Conservation (phyloP, 2,888 invertebrate species). For the Torymus auratus region DNA sequence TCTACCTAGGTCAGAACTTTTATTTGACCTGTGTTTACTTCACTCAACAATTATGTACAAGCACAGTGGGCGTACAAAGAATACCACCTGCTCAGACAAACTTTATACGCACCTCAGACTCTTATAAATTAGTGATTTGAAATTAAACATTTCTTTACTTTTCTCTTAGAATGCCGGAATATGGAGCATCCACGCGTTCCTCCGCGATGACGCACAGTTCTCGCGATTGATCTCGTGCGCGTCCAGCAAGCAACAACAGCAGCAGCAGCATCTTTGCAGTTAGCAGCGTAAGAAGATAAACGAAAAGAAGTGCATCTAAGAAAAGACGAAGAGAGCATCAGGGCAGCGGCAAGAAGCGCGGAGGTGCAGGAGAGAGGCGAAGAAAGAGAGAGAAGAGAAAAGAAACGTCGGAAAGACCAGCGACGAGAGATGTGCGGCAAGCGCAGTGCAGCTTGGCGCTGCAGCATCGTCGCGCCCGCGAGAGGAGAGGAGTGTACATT, state of each 20-base stretch:
- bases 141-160: neutral
- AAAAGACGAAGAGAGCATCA: conserved; percentile 51
- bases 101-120: no score
- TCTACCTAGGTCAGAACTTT: no score
- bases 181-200: neutral
- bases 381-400: conserved; percentile 35
- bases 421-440: conserved; percentile 12
- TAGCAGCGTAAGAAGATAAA: conserved; percentile 50
- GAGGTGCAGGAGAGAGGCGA: neutral
- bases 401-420: conserved; percentile 55
- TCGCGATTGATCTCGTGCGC: conserved; percentile 13
- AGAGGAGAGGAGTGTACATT: conserved; percentile 71
- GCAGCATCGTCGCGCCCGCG: conserved; percentile 18
- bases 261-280: neutral
- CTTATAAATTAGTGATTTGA: conserved; percentile 32
- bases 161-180: conserved; percentile 8
- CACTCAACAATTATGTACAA: no score
- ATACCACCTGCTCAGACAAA: no score
- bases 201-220: conserved; percentile 16
- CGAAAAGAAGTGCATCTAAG: conserved; percentile 45
- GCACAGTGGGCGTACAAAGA: no score
- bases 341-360: conserved; percentile 14
- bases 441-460: conserved; percentile 11
- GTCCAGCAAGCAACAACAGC: conserved; percentile 11
- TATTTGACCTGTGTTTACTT: no score